A percentile compares a stretch with the other conserved stretches of the same genome.
Evolutionary conservation across 2,797 vertebrate genomes (phyloP).

Genomic region (Rhabdomys pumilio): DNA sequence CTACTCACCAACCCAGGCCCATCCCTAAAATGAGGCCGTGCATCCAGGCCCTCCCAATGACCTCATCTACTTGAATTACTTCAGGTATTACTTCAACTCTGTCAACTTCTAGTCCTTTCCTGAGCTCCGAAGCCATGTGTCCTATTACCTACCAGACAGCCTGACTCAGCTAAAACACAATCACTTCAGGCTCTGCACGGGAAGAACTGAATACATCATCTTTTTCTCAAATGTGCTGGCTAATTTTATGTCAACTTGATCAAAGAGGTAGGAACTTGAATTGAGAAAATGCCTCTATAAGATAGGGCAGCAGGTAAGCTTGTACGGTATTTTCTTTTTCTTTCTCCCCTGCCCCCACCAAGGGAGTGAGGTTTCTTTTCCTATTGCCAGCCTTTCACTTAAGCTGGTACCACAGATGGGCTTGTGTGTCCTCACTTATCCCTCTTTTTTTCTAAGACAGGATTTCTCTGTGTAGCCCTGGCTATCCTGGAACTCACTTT

Average conservation of each 20-base stretch:
- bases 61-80: conserved; percentile 60
- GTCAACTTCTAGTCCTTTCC: conserved; percentile 17
- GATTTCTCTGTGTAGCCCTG: background rate
- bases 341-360: accelerated
- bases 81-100: background rate
- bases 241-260: background rate
- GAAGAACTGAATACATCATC: background rate
- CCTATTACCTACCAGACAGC: background rate
- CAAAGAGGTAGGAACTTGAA: background rate
- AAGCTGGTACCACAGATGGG: background rate
- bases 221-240: background rate
- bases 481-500: background rate
- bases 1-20: conserved; percentile 41
- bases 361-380: background rate
- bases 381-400: background rate
- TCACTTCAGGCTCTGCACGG: background rate
- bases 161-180: conserved; percentile 3
- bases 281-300: background rate
- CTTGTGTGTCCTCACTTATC: too few relatives aligned
- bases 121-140: background rate
- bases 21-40: conserved; percentile 63
- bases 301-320: background rate
- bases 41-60: conserved; percentile 68
- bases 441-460: background rate
- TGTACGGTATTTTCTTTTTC: background rate